A percentile compares a stretch with the other conserved stretches of the same genome.
phyloP scores from a whole-genome alignment of 2,888 invertebrate genomes.

The Octodonta nipae region DNA sequence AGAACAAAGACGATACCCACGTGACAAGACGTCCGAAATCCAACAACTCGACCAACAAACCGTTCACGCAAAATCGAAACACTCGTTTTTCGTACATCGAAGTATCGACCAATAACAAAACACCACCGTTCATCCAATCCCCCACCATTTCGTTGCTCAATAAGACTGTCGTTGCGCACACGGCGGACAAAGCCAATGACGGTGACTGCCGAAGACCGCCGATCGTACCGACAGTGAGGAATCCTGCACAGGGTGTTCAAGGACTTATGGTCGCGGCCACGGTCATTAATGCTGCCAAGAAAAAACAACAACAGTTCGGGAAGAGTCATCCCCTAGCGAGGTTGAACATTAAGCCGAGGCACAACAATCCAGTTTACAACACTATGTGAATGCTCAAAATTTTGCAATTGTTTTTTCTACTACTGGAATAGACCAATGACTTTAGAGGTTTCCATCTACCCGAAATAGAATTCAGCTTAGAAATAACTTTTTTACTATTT shows the following conservation, averaged over 20 bases:
- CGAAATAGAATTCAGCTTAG: too few relatives aligned
- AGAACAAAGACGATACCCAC: conserved; percentile 32
- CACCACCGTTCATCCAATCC: conserved; percentile 19
- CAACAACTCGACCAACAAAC: conserved; percentile 12
- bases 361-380: conserved; percentile 76
- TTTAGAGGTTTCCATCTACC: too few relatives aligned
- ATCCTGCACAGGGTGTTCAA: conserved; percentile 26
- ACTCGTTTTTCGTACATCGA: conserved; percentile 31
- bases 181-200: conserved; percentile 20
- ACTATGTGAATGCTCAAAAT: conserved; percentile 57
- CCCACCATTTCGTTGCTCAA: conserved; percentile 25
- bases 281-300: conserved; percentile 48
- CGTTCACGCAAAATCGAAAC: too few relatives aligned
- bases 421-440: too few relatives aligned
- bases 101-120: conserved; percentile 20
- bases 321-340: conserved; percentile 84
- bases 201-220: conserved; percentile 30
- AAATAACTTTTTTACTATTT: too few relatives aligned
- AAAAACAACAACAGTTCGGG: conserved; percentile 78
- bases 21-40: conserved; percentile 22
- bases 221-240: conserved; percentile 34
- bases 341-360: conserved; percentile 64
- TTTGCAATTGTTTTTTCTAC: too few relatives aligned
- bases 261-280: conserved; percentile 50
- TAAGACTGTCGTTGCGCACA: conserved; percentile 12